Base-by-base conservation (phyloP, 2,113 vertebrate genomes). In the Eublepharis macularius region DNA sequence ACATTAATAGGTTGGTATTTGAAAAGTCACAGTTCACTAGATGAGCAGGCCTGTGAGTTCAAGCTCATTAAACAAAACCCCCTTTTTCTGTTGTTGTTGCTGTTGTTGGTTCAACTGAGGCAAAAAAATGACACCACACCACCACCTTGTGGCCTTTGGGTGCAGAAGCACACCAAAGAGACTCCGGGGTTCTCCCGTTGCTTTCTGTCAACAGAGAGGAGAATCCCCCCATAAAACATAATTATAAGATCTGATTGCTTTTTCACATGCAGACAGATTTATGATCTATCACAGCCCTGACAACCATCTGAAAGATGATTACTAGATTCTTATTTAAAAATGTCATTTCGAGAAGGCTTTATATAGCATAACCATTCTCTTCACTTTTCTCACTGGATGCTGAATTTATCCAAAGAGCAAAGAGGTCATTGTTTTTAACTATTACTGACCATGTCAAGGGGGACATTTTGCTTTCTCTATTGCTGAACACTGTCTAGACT, bases 1-100 rank as follows among this genome's bases (percentile, higher is more conserved):
- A 99, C 98, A 98, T 98, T 98, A 98, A 98, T 98, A 97, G 97
- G 98, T 97, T 97, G 97, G 95, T 97, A 98, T 98, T 97, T 97
- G 97, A 97, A 98, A 97, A 97, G 97, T 96, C 96, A 96, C 96
- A 96, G 96, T 96, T 96, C 95, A 96, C 95, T 96, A 97, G 96
- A 96, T 97, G 96, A 97, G 95, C 95, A 95, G 95, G 95, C 94
- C 96, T 95, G 95, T 97, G 97, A 95, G 95, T 95, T 95, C 96
- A 97, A 97, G 96, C 96, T 96, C 96, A 97, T 97, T 97, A 98
- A 98, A 96, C 97, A 98, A 97, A 97, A 97, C 95, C 94, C 92
- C 84, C 93, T 95, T 95, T 93, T 94, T 95, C 91, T 95, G 93
- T 93, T 94, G 92, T 90, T 90, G 90, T 90, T 89, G 21, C 36